Evolutionary conservation across 2,888 invertebrate species (phyloP), one percentile per base, ranked within the genome.

Genomic region (Hemithea aestivaria): DNA sequence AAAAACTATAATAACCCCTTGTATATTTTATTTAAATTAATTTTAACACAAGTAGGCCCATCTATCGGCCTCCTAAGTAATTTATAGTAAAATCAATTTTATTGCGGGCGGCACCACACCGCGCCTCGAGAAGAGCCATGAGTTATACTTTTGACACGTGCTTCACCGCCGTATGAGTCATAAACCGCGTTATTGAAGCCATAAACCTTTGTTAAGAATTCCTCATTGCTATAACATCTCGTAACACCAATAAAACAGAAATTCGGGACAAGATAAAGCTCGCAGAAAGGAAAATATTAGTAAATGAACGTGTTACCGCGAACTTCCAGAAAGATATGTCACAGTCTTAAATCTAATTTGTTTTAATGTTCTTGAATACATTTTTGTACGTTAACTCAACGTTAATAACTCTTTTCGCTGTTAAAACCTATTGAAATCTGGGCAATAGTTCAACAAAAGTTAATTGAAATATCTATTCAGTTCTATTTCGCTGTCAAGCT

Each of bases 201-300:
- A 69, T 83, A 81, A 81, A 82, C 74, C 72, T 69, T 73, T 75
- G 73, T 77, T 67, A 68, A 71, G 70, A 75, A 80, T 76, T 77
- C 72, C 76, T 68, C 70, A 72, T 73, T 66, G 68, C 68, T 64
- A 68, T 66, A 72, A 65, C 64, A 59, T 66, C 61, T 61, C 62
- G 59, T 67, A 65, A 62, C 58, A 63, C 58, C 63, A 68, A 69
- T 68, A 66, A 68, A 68, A 66, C 48, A n/a, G 48, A 62, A 63
- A 60, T 63, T 62, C 49, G 53, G 48, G 40, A 39, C 43, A 44
- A 42, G 58, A 61, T 59, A 40, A 30, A 29, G 41, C 47, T 16
- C 51, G 37, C 40, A 55, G 38, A 51, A 59, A 61, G 45, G 56
- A 60, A 62, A 66, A 68, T 64, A 68, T 64, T 65, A 61, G 53